Base-by-base conservation (phyloP, 1,140 invertebrate species). In the Aphis craccivora region DNA sequence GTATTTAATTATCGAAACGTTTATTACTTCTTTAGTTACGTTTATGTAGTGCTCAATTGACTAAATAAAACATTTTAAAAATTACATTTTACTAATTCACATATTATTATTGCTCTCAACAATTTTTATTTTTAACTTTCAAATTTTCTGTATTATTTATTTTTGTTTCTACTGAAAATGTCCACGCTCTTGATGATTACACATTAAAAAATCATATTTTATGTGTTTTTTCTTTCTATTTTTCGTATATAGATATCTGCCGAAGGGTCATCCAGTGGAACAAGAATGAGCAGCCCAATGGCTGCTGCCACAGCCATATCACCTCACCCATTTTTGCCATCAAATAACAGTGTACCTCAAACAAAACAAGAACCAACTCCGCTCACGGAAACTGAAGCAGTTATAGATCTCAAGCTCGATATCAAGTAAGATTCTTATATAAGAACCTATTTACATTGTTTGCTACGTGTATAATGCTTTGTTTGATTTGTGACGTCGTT, bases 261-360 rank as follows among this genome's bases (percentile, higher is more conserved):
- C 5, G 91, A 93, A 53, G 48, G 81, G 4, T 92, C 91, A 7
- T 48, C 67, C 53, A 83, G 45, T 51, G 37, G 35, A 0, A 93
- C 40, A 37, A 86, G 91, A 14, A 93, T 93, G 81, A 93, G 91
- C 30, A 93, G 91, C 7, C 91, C 91, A 8, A 93, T 93, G 91
- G 91, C 91, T 55, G 91, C 91, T 40, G 81, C 91, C 23, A 93
- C 91, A 11, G 91, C 91, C 35, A 93, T 93, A 51, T 93, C 91
- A 25, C 91, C 91, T 30, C 91, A 93, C 35, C 91, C 91, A 37
- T 93, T 93, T 53, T 93, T 93, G n/a, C 91, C 91, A 22, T 93
- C 91, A 4, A 83, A 83, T 43, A 93, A 81, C 45, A 43, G 45
- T 37, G 30, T n/a, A 30, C 91, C 91, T 30, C 89, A 60, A 43